Evolutionary conservation across 2,113 vertebrate genomes (phyloP), one percentile per base, ranked within the genome.

Genomic region (Elephantulus edwardii): DNA sequence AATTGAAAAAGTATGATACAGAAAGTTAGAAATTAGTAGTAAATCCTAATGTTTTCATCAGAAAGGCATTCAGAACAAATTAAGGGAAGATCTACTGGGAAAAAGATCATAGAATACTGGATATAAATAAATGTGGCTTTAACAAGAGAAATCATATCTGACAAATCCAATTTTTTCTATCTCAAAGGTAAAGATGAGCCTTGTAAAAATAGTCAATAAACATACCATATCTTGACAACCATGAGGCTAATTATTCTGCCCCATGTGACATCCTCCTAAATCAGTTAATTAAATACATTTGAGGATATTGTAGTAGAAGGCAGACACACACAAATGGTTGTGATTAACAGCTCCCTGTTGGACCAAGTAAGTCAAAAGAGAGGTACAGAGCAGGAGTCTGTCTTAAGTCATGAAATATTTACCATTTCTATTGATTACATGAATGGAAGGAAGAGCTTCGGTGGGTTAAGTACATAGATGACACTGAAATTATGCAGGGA

Each of bases 261-360:
- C 54, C 38, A 16, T 16, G 35, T 72, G 77, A 91, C 60, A 42
- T 14, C 1, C 2, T 74, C 81, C 62, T 74, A 66, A 70, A 86
- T 56, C 78, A 92, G 52, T 35, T 88, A 87, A 78, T 48, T 71
- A 86, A 86, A 60, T n/a, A 90, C 2, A 74, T 74, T 30, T 7
- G 54, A 13, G 28, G 56, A 28, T 4, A 42, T 35, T 30, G 8
- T 24, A 0, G 20, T 30, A 28, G 28, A 77, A 70, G 38, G n/a
- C 33, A 50, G 33, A 30, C 44, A 4, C 8, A n/a, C 30, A 58
- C 24, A 14, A 30, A 42, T 33, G 62, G 35, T 30, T 66, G 7
- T 58, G 20, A 89, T 22, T 48, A 86, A 24, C 44, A 70, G 24
- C 4, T 6, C n/a, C 70, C 38, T 70, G 50, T 44, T 1, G 3